A percentile compares a stretch with the other conserved stretches of the same genome.
Evolutionary conservation across 1,140 invertebrate species (phyloP).

Genomic region (Scylla paramamosain): DNA sequence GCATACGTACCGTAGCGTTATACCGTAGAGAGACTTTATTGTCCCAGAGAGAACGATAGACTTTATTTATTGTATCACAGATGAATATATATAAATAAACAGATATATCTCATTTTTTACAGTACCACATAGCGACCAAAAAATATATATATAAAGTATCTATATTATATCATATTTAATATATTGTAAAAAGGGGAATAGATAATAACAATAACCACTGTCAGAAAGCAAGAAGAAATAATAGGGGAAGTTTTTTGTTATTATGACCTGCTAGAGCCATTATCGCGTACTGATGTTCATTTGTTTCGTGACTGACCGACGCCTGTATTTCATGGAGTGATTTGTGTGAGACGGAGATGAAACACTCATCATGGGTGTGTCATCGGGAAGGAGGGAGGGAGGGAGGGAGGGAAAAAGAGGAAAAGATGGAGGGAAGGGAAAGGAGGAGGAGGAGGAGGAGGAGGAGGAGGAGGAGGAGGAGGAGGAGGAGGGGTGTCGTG

Average conservation of each 20-base stretch:
- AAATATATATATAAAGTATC: not conserved
- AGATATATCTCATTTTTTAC: not conserved
- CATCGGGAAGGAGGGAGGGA: no score
- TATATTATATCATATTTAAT: not conserved
- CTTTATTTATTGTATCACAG: not conserved
- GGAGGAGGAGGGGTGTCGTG: no score
- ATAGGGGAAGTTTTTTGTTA: not conserved
- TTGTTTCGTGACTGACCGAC: not conserved
- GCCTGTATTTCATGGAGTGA: no score
- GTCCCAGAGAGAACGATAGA: not conserved
- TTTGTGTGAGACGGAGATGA: not conserved
- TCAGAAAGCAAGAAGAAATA: not conserved
- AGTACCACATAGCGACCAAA: conserved; percentile 7
- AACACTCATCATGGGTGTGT: not conserved
- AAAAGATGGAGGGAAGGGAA: not conserved
- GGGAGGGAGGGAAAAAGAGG: not conserved
- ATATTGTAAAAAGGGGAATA: not conserved
- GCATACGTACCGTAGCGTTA: no score
- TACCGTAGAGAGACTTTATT: no score
- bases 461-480: not conserved
- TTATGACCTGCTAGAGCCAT: not conserved
- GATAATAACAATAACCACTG: not conserved
- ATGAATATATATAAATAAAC: not conserved
- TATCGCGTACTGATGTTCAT: not conserved
- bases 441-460: not conserved